These are phyloP conservation scores for Triops cancriformis DNA, from an alignment of 1,140 invertebrate genomes.

Conservation along the genomic window DNA sequence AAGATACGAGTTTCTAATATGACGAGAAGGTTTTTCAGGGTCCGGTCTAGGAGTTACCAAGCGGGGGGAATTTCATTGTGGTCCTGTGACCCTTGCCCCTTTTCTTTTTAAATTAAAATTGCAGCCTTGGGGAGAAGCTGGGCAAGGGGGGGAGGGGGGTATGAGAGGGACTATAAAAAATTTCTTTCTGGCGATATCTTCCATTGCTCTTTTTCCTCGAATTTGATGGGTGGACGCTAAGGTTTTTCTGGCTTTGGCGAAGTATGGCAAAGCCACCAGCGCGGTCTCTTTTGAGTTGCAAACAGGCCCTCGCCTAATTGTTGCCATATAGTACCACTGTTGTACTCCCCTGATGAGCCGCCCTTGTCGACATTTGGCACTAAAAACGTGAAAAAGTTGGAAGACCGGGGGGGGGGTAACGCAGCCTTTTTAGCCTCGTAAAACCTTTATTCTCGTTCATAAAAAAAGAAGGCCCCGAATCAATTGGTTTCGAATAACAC, in stretches of 20 bases:
- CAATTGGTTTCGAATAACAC: slow-evolving; percentile 10
- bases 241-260: neutral
- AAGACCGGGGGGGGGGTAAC: neutral
- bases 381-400: slow-evolving; percentile 1
- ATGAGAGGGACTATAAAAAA: neutral
- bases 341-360: slow-evolving; percentile 1
- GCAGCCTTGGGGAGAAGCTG: neutral
- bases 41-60: neutral
- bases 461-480: neutral
- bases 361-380: slow-evolving; percentile 1
- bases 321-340: slow-evolving; percentile 13
- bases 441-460: slow-evolving; percentile 11
- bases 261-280: no score
- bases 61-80: neutral
- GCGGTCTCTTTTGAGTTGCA: neutral
- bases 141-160: no score
- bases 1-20: slow-evolving; percentile 6
- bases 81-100: neutral
- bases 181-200: slow-evolving; percentile 2
- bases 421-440: neutral
- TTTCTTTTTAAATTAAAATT: neutral
- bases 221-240: neutral
- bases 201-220: slow-evolving; percentile 6
- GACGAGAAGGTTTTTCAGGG: neutral
- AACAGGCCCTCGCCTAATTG: neutral